phyloP scores from a whole-genome alignment of 2,888 invertebrate species.

The Pyralis farinalis region DNA sequence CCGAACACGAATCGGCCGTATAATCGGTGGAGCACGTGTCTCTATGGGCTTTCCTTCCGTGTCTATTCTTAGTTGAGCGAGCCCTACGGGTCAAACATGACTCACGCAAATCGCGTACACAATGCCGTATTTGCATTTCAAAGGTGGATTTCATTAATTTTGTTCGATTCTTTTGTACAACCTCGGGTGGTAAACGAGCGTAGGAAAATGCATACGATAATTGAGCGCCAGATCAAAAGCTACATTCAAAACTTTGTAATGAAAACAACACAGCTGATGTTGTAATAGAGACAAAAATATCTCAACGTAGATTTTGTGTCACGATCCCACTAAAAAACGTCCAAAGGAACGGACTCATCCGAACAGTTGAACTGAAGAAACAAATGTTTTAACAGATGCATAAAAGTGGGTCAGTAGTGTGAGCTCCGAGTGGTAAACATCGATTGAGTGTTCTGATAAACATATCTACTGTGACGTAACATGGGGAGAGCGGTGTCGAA shows the following conservation, averaged over 20 bases:
- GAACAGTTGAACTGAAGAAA: conserved; percentile 42
- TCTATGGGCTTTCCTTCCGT: conserved; percentile 73
- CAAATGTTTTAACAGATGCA: conserved; percentile 59
- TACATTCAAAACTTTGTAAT: too few species aligned
- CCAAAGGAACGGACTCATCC: conserved; percentile 24
- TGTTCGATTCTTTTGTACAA: too few species aligned
- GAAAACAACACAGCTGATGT: conserved; percentile 19
- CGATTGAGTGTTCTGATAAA: conserved; percentile 57
- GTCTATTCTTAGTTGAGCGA: conserved; percentile 61
- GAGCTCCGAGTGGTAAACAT: conserved; percentile 55
- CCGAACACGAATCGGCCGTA: conserved; percentile 32
- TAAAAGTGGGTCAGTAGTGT: conserved; percentile 69
- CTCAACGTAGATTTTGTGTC: conserved; percentile 1
- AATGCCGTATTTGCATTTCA: conserved; percentile 64
- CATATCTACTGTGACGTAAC: conserved; percentile 64
- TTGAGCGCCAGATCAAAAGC: too few species aligned
- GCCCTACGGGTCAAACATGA: conserved; percentile 62
- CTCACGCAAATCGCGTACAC: conserved; percentile 66
- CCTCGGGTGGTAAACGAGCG: too few species aligned
- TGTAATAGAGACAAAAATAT: conserved; percentile 1
- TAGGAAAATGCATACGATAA: too few species aligned
- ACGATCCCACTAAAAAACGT: conserved; percentile 25
- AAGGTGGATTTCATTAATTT: too few species aligned
- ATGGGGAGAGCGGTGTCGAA: conserved; percentile 34
- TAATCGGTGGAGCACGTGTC: conserved; percentile 58